Conservation (phyloP, 2,797 vertebrate genomes). For the Danio jaintianensis region DNA sequence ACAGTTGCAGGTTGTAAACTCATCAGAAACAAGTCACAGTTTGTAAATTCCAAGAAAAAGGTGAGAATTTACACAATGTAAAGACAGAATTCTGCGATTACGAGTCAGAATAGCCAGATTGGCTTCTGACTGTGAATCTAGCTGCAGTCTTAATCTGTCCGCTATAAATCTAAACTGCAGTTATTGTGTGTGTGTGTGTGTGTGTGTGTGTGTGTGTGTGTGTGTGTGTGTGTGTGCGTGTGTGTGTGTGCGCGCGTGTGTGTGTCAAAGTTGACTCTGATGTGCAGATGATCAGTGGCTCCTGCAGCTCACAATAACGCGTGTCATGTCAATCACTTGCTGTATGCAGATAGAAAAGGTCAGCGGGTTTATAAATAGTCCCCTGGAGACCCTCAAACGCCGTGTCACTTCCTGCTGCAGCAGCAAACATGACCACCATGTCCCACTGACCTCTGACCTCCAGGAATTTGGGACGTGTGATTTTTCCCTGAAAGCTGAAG, state of each 20-base stretch:
- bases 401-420: slow-evolving; percentile 60
- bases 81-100: too few relatives aligned
- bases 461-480: slow-evolving; percentile 1
- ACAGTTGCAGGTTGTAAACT: too few relatives aligned
- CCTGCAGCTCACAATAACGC: slow-evolving; percentile 59
- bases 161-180: too few relatives aligned
- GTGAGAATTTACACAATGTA: too few relatives aligned
- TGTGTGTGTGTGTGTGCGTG: too few relatives aligned
- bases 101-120: too few relatives aligned
- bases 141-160: too few relatives aligned
- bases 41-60: too few relatives aligned
- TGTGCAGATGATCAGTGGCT: slow-evolving; percentile 47
- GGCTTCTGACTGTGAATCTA: too few relatives aligned
- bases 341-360: slow-evolving; percentile 60
- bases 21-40: too few relatives aligned
- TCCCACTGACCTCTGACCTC: slow-evolving; percentile 34
- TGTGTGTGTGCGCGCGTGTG: too few relatives aligned
- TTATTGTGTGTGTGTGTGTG: not conserved
- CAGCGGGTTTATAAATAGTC: slow-evolving; percentile 70
- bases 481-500: not conserved
- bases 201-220: too few relatives aligned
- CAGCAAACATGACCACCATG: not conserved
- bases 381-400: slow-evolving; percentile 37
- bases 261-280: not conserved
- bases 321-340: slow-evolving; percentile 56